Conservation (phyloP, 2,797 vertebrate species). For the Microctenopoma lineatum region DNA sequence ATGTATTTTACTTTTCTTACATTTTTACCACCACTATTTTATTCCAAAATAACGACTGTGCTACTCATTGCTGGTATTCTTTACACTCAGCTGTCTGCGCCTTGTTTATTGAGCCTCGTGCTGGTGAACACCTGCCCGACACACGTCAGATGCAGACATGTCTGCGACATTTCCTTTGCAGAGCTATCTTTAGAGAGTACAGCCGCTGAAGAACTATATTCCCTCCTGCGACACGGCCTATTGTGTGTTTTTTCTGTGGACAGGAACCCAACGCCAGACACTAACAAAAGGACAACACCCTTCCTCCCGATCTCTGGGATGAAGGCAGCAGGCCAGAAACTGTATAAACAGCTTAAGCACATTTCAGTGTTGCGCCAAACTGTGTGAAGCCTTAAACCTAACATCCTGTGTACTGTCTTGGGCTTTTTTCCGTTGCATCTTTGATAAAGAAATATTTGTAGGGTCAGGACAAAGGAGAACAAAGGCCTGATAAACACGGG, state of each 20-base stretch:
- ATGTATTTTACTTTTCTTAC: no score
- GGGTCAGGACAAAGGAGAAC: slow-evolving; percentile 7
- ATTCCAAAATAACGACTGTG: no score
- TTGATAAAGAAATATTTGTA: slow-evolving; percentile 38
- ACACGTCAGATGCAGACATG: slow-evolving; percentile 27
- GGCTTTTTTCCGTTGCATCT: slow-evolving; percentile 32
- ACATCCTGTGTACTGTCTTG: slow-evolving; percentile 59
- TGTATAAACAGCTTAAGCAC: slow-evolving; percentile 45
- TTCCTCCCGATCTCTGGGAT: slow-evolving; percentile 60
- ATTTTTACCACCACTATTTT: no score
- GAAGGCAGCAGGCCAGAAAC: slow-evolving; percentile 51
- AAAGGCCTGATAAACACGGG: slow-evolving; percentile 1
- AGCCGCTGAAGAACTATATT: slow-evolving; percentile 20
- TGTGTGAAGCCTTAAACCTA: slow-evolving; percentile 14
- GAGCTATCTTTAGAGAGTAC: slow-evolving; percentile 52
- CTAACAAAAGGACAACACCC: slow-evolving; percentile 63
- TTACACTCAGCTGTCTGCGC: slow-evolving; percentile 23
- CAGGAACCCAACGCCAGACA: slow-evolving; percentile 57
- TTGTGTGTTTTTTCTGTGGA: slow-evolving; percentile 47
- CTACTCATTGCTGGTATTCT: neutral
- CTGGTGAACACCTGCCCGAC: slow-evolving; percentile 53
- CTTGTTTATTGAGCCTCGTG: slow-evolving; percentile 7
- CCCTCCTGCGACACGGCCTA: slow-evolving; percentile 23
- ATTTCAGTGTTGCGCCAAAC: slow-evolving; percentile 35
- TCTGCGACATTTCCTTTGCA: slow-evolving; percentile 58